phyloP scores from a whole-genome alignment of 1,140 invertebrate genomes.

The Batillaria attramentaria region DNA sequence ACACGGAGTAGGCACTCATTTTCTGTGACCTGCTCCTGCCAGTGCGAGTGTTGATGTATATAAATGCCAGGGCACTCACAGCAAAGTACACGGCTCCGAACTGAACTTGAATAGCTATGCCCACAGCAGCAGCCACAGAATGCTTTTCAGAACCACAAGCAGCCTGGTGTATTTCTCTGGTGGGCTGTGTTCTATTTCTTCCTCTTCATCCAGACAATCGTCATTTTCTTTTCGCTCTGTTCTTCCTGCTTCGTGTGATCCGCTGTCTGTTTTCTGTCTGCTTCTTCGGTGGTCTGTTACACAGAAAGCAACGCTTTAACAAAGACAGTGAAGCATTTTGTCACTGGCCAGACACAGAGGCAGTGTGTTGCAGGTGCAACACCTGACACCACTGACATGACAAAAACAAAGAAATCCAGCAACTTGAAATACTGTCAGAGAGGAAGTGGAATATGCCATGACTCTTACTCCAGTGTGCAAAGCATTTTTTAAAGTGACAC shows the following conservation, averaged over 20 bases:
- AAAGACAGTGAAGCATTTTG: too few relatives aligned
- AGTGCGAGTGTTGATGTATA: conserved; percentile 87
- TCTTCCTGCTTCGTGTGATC: background rate
- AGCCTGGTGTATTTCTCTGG: conserved; percentile 20
- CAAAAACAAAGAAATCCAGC: too few relatives aligned
- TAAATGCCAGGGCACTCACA: conserved; percentile 83
- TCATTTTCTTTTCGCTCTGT: background rate
- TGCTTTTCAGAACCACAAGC: conserved; percentile 58
- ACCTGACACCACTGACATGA: too few relatives aligned
- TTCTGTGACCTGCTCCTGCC: conserved; percentile 74
- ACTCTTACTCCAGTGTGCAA: too few relatives aligned
- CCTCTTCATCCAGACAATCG: background rate
- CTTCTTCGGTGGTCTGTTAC: too few relatives aligned
- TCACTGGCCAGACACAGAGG: too few relatives aligned
- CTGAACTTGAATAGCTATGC: conserved; percentile 82
- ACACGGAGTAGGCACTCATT: conserved; percentile 96
- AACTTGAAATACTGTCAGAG: too few relatives aligned
- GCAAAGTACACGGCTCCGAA: conserved; percentile 94
- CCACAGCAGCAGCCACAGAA: conserved; percentile 80
- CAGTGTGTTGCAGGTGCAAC: too few relatives aligned
- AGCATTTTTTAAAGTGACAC: too few relatives aligned
- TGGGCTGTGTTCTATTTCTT: background rate
- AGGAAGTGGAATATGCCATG: too few relatives aligned
- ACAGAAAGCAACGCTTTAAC: too few relatives aligned
- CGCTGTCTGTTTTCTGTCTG: too few relatives aligned